Conservation (phyloP, 2,113 vertebrate species). For the Notarius lentiginosus region DNA sequence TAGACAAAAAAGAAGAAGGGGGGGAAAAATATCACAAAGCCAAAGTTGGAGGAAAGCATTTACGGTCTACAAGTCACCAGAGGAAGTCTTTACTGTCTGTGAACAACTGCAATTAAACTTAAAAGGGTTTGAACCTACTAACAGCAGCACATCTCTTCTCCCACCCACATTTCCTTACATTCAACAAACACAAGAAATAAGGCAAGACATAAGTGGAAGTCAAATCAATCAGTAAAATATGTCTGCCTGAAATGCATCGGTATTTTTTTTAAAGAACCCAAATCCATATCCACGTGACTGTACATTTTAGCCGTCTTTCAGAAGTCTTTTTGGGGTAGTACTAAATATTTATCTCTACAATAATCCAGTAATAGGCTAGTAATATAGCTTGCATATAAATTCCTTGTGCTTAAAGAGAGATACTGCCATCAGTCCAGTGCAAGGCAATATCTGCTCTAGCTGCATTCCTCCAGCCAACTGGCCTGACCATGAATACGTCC, state of each 20-base stretch:
- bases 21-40: slow-evolving; percentile 33
- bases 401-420: not conserved
- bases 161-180: slow-evolving; percentile 25
- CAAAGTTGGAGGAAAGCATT: slow-evolving; percentile 47
- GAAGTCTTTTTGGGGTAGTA: not conserved
- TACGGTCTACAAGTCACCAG: slow-evolving; percentile 52
- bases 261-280: not conserved
- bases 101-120: slow-evolving; percentile 61
- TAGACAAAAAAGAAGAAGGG: slow-evolving; percentile 8
- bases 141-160: slow-evolving; percentile 32
- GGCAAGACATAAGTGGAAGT: not conserved
- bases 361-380: not conserved
- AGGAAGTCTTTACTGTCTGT: slow-evolving; percentile 60
- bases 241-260: not conserved
- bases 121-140: slow-evolving; percentile 49
- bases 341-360: not conserved
- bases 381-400: not conserved
- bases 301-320: not conserved
- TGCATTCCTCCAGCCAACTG: slow-evolving; percentile 62
- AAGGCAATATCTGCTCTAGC: slow-evolving; percentile 26
- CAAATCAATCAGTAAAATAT: not conserved
- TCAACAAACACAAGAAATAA: slow-evolving; percentile 33
- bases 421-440: slow-evolving; percentile 18
- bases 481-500: slow-evolving; percentile 67
- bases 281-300: not conserved